phyloP scores from a whole-genome alignment of 2,888 invertebrate species.

The Lepidochitona cinerea region DNA sequence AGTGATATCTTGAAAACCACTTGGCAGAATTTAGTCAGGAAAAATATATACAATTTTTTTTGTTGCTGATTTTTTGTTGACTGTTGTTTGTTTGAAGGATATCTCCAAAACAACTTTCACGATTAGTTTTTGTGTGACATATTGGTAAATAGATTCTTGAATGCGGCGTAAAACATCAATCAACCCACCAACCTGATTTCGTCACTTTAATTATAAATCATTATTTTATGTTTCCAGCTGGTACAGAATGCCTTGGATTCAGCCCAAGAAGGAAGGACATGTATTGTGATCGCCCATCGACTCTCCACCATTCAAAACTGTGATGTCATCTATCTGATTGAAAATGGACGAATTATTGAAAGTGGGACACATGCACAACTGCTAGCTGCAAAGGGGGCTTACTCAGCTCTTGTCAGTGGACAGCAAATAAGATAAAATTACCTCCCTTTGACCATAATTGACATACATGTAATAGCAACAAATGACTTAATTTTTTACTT shows the following conservation, averaged over 20 bases:
- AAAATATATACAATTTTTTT: too few relatives aligned
- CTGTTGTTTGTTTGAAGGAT: too few relatives aligned
- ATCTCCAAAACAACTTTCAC: too few relatives aligned
- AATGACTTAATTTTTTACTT: too few relatives aligned
- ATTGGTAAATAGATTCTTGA: too few relatives aligned
- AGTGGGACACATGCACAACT: constrained; percentile 62
- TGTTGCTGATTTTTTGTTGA: too few relatives aligned
- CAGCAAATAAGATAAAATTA: constrained; percentile 33
- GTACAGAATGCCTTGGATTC: constrained; percentile 56
- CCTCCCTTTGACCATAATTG: too few relatives aligned
- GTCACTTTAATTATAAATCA: neutral
- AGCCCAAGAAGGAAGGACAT: constrained; percentile 69
- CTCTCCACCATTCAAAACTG: constrained; percentile 72
- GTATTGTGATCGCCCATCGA: constrained; percentile 73
- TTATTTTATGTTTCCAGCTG: constrained; percentile 33
- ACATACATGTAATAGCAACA: too few relatives aligned
- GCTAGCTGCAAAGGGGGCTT: constrained; percentile 56
- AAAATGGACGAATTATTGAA: constrained; percentile 60
- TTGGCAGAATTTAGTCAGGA: too few relatives aligned
- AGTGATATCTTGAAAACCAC: too few relatives aligned
- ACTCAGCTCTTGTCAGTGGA: constrained; percentile 55
- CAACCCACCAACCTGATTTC: neutral
- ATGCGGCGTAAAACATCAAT: neutral
- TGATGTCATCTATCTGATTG: constrained; percentile 65
- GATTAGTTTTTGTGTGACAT: too few relatives aligned